A percentile compares a stretch with the other conserved stretches of the same genome.
These are phyloP conservation scores for Drosophila azteca DNA, from an alignment of 1,140 invertebrate genomes.

Conservation along the genomic window DNA sequence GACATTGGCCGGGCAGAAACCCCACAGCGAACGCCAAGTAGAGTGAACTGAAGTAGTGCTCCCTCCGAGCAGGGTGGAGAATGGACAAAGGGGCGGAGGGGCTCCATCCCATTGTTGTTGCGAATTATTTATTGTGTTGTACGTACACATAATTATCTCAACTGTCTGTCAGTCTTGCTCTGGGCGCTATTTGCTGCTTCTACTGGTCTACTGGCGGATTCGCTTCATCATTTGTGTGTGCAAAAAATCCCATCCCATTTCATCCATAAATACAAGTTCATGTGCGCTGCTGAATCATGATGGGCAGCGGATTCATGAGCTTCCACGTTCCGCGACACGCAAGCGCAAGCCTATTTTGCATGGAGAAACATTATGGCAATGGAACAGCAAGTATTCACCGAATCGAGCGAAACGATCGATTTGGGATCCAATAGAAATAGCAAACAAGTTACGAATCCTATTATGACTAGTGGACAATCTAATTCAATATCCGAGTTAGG, in stretches of 20 bases:
- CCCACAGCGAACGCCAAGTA: slow-evolving; percentile 54
- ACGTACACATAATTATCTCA: slow-evolving; percentile 77
- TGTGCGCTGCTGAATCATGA: slow-evolving; percentile 53
- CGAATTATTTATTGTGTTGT: slow-evolving; percentile 81
- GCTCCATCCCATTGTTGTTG: slow-evolving; percentile 47
- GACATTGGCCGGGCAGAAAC: slow-evolving; percentile 40
- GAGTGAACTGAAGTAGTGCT: slow-evolving; percentile 27
- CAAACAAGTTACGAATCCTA: slow-evolving; percentile 3
- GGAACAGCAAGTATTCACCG: slow-evolving; percentile 30
- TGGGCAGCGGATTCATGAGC: slow-evolving; percentile 52
- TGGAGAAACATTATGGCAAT: slow-evolving; percentile 39
- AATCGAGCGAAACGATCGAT: background rate
- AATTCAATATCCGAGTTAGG: too few relatives aligned
- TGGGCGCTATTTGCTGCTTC: slow-evolving; percentile 32
- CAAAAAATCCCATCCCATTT: slow-evolving; percentile 17
- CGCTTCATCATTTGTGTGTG: slow-evolving; percentile 19
- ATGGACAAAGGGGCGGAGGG: background rate
- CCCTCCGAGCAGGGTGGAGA: background rate
- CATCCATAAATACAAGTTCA: slow-evolving; percentile 63
- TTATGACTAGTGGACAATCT: too few relatives aligned
- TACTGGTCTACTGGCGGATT: slow-evolving; percentile 5
- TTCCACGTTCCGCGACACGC: slow-evolving; percentile 24
- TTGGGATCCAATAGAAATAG: slow-evolving; percentile 13
- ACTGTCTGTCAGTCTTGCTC: slow-evolving; percentile 44
- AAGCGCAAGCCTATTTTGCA: slow-evolving; percentile 57